Evolutionary conservation across 1,140 invertebrate genomes (phyloP), one percentile per base, ranked within the genome.

Genomic region (Periplaneta americana): DNA sequence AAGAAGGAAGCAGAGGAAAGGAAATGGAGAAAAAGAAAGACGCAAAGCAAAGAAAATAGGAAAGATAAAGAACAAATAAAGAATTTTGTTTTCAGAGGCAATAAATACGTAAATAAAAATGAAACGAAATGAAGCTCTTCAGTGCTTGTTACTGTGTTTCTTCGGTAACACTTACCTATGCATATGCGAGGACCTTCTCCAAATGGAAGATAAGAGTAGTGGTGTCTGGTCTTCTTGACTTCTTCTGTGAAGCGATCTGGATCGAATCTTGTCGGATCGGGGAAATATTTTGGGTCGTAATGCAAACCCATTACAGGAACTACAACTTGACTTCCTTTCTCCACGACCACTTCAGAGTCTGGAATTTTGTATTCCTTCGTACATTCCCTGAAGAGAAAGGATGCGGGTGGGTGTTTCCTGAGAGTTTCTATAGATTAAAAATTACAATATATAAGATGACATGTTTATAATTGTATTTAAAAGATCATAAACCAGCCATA

Each of bases 161-260:
- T n/a, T n/a, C n/a, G n/a, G n/a, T n/a, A n/a, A n/a, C 84, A 82
- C 83, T 87, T 85, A 91, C 90, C 91, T 32, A 92, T 92, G 80
- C 91, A 92, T 84, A 91, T 89, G 83, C 91, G 85, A 22, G 89
- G 88, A 28, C 88, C 88, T 84, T 88, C 88, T 0, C 88, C 88
- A 81, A 90, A 90, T 4, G 89, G 88, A 75, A 91, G 76, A 82
- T 89, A 90, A 10, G 86, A 83, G 31, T 88, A 89, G 22, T 57
- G 79, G 48, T n/a, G 48, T 86, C 17, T 85, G 84, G 28, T 88
- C 86, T 0, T 87, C 83, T 84, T 93, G 94, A 83, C 92, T 87
- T 79, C 89, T 22, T 81, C 82, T 13, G 83, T 75, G 75, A 88
- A 90, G 34, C 89, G 80, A 35, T 89, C 87, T 1, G 89, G 89